A percentile compares a stretch with the other conserved stretches of the same genome.
Conservation (phyloP, 2,888 invertebrate species). For the Tetragnatha montana region DNA sequence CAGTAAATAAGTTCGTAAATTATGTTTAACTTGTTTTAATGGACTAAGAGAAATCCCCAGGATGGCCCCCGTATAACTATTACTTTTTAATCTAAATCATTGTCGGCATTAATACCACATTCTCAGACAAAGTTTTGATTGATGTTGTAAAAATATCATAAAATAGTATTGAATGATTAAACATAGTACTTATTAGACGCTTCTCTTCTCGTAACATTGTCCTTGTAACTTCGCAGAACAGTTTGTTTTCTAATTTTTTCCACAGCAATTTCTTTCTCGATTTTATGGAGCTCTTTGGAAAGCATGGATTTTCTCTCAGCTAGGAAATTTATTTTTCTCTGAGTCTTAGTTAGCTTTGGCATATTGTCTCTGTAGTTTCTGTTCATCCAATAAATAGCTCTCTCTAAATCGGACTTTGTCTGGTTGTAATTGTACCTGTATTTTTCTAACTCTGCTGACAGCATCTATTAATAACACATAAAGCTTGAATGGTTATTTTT, state of each 20-base stretch:
- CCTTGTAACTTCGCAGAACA: constrained; percentile 2
- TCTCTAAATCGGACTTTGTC: constrained; percentile 49
- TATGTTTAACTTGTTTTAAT: too few species aligned
- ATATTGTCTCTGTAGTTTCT: constrained; percentile 59
- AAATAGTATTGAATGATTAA: too few species aligned
- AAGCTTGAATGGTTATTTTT: too few species aligned
- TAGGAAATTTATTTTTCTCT: constrained; percentile 21
- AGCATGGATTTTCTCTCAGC: constrained; percentile 13
- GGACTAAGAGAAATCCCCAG: too few species aligned
- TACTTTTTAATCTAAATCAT: too few species aligned
- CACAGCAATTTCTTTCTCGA: constrained; percentile 21
- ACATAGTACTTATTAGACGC: constrained; percentile 18
- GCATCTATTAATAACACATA: constrained; percentile 39
- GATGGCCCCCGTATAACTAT: too few species aligned
- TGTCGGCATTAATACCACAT: too few species aligned
- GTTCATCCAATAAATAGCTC: constrained; percentile 59
- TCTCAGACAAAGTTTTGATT: too few species aligned
- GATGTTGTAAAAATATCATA: too few species aligned
- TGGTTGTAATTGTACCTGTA: constrained; percentile 50
- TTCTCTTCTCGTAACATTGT: constrained; percentile 12
- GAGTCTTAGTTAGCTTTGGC: constrained; percentile 53
- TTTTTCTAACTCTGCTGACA: constrained; percentile 55
- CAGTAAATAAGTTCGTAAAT: too few species aligned
- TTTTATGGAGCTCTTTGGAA: neutral
- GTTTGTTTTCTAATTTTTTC: constrained; percentile 1